Evolutionary conservation across 2,888 invertebrate genomes (phyloP), one percentile per base, ranked within the genome.

Genomic region (Polietes domitor): DNA sequence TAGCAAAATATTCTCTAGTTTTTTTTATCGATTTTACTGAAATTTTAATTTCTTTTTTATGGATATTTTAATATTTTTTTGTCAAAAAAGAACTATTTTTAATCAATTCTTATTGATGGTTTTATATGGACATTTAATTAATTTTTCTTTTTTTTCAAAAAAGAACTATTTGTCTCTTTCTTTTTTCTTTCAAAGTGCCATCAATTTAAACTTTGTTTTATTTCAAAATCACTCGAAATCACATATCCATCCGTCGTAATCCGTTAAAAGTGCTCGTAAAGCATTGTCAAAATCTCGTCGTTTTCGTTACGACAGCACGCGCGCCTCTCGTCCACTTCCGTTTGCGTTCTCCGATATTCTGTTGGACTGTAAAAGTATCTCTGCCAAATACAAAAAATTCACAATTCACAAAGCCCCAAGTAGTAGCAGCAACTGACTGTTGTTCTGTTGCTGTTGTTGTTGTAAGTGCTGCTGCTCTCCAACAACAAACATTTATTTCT

Each of bases 261-360:
- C 63, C 71, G 74, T 77, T 75, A 68, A 32, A 50, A 32, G 2
- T 47, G 47, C 47, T n/a, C 47, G 47, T 47, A 71, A 72, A 15
- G 19, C 26, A 58, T 58, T 58, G n/a, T 10, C 3, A 19, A 15
- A 24, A 15, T 58, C n/a, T n/a, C 26, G 1, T 58, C 26, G 58
- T 55, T 55, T 55, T 55, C 24, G 19, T 21, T 2, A 21, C 55
- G 26, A 58, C 26, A 58, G 2, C 26, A 58, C 26, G 58, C 71
- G 77, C 74, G 63, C 26, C 58, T 73, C 24, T 80, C 80, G 80
- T 77, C 80, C 41, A 77, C 80, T 77, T 80, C 80, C 80, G 77
- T 63, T 74, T 74, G 26, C 68, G 74, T 74, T 53, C 61, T 19
- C 77, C 77, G 77, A 55, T 83, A 71, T 77, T 83, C 80, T 83